Conservation (phyloP, 2,888 invertebrate species). For the Campopleginae sp. region DNA sequence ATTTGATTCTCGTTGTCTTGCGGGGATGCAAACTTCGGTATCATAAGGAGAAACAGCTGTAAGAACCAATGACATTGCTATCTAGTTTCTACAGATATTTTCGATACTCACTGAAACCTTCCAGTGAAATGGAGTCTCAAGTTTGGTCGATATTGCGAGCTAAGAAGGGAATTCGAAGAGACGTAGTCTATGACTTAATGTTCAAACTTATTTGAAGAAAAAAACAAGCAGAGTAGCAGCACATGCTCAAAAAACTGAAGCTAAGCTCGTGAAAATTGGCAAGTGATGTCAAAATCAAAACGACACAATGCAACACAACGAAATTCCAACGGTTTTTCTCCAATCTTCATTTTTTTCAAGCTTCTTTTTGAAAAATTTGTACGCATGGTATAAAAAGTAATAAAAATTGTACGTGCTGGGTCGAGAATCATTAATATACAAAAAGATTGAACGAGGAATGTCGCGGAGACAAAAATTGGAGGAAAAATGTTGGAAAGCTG, state of each 20-base stretch:
- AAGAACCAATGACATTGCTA: constrained; percentile 6
- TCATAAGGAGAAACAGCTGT: background rate
- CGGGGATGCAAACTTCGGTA: too few species aligned
- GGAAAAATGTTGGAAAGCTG: constrained; percentile 11
- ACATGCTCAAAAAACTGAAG: constrained; percentile 25
- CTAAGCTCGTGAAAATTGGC: constrained; percentile 50
- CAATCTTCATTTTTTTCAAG: background rate
- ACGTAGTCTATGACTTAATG: constrained; percentile 46
- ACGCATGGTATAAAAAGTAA: background rate
- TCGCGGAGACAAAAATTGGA: background rate
- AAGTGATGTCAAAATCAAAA: constrained; percentile 9
- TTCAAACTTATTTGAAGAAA: constrained; percentile 39
- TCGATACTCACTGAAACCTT: constrained; percentile 64
- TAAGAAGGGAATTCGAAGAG: constrained; percentile 59
- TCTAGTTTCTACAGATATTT: background rate
- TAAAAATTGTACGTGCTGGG: constrained; percentile 33
- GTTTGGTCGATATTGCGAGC: constrained; percentile 63
- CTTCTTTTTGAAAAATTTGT: background rate
- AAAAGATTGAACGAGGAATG: background rate
- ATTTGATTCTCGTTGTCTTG: too few species aligned
- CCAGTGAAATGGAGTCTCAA: constrained; percentile 64
- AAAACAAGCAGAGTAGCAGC: constrained; percentile 28
- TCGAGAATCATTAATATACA: constrained; percentile 4
- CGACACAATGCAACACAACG: constrained; percentile 33
- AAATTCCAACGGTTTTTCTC: background rate